Conservation (phyloP, 2,113 vertebrate genomes). For the Leucosticte australis region DNA sequence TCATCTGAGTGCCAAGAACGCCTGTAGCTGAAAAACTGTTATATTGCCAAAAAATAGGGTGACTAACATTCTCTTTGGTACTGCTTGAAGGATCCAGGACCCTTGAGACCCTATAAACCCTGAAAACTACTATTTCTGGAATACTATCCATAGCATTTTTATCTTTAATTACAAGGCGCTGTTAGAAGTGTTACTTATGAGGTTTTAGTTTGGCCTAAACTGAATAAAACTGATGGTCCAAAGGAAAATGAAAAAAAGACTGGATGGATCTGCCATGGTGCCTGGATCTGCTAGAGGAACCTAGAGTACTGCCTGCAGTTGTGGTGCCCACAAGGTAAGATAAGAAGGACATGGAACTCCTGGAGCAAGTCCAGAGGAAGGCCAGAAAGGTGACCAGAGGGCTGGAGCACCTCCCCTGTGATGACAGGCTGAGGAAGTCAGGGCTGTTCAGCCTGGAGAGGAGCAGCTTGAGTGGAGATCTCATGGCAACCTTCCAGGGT, state of each 20-base stretch:
- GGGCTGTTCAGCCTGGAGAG: neutral
- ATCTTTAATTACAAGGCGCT: neutral
- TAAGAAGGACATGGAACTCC: neutral
- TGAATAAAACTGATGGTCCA: neutral
- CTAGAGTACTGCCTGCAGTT: neutral
- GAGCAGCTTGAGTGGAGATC: neutral
- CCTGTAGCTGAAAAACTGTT: neutral
- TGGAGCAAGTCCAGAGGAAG: neutral
- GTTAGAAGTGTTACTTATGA: neutral
- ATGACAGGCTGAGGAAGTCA: neutral
- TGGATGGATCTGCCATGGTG: neutral
- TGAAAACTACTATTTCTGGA: neutral
- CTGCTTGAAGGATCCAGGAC: neutral
- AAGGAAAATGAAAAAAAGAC: neutral
- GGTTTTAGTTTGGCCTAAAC: neutral
- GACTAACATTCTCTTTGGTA: neutral
- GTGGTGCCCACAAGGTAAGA: neutral
- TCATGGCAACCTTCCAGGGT: neutral
- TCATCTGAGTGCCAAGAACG: neutral
- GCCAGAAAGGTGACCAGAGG: accelerated
- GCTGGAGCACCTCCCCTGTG: neutral
- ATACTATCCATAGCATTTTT: neutral
- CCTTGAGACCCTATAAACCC: neutral
- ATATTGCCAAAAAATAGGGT: neutral
- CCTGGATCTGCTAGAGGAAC: neutral